phyloP scores from a whole-genome alignment of 2,113 vertebrate species.

The Mugil cephalus region DNA sequence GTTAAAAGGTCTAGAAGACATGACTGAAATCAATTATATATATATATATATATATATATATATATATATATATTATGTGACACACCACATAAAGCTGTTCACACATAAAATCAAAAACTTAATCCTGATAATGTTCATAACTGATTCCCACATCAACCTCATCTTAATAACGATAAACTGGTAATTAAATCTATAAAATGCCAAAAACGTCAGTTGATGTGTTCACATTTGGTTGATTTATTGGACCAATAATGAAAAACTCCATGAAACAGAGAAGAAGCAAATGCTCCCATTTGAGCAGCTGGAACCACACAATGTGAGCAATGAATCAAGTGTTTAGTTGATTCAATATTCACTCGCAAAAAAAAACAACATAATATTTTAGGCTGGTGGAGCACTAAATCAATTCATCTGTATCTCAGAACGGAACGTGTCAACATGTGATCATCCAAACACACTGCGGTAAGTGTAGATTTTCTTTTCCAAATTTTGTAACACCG shows the following conservation, averaged over 20 bases:
- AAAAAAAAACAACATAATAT: too few species aligned
- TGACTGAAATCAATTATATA: too few species aligned
- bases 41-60: slow-evolving; percentile 7
- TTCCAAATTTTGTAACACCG: slow-evolving; percentile 2
- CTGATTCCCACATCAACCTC: neutral
- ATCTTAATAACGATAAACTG: neutral
- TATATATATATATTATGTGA: neutral
- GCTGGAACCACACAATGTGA: too few species aligned
- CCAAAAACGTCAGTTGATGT: neutral
- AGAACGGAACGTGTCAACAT: slow-evolving; percentile 15
- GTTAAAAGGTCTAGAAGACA: neutral
- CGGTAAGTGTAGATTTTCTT: slow-evolving; percentile 30
- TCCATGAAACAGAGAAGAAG: neutral
- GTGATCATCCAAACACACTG: slow-evolving; percentile 9
- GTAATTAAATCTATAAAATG: neutral
- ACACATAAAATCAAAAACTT: neutral
- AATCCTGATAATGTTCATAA: too few species aligned
- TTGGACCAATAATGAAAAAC: neutral
- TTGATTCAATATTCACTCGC: too few species aligned
- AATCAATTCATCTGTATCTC: neutral
- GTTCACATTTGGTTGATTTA: neutral
- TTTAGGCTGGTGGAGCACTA: too few species aligned
- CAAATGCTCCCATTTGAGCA: too few species aligned
- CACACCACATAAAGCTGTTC: neutral
- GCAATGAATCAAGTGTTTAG: too few species aligned